These are phyloP conservation scores for Microctonus brassicae DNA, from an alignment of 2,888 invertebrate species.

Conservation along the genomic window DNA sequence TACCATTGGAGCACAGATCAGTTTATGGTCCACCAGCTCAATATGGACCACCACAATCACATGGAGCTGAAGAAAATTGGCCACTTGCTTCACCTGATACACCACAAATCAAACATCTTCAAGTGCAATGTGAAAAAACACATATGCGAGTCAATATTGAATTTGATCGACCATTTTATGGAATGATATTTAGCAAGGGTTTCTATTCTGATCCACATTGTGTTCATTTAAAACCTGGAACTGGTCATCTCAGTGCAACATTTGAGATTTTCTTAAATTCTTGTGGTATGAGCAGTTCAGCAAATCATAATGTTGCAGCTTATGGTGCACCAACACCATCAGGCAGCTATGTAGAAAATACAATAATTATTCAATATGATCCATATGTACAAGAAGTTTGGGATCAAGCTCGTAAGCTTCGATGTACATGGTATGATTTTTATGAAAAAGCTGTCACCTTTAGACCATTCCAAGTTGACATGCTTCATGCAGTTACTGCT, in stretches of 20 bases:
- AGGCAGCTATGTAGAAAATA: slow-evolving; percentile 94
- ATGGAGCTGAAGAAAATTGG: slow-evolving; percentile 85
- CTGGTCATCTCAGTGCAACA: slow-evolving; percentile 90
- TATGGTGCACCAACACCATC: slow-evolving; percentile 92
- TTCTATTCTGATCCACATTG: slow-evolving; percentile 93
- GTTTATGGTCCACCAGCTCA: slow-evolving; percentile 75
- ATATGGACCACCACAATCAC: slow-evolving; percentile 72
- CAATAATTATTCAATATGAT: slow-evolving; percentile 94
- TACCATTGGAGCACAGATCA: slow-evolving; percentile 85
- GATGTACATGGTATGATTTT: slow-evolving; percentile 97
- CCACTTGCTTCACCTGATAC: slow-evolving; percentile 89
- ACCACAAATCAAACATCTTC: slow-evolving; percentile 92
- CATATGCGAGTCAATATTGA: slow-evolving; percentile 96
- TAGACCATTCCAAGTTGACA: slow-evolving; percentile 95
- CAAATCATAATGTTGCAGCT: slow-evolving; percentile 85
- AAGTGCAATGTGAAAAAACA: slow-evolving; percentile 96
- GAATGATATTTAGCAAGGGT: slow-evolving; percentile 96
- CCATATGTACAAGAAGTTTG: slow-evolving; percentile 95
- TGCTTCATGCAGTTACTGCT: slow-evolving; percentile 94
- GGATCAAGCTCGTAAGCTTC: slow-evolving; percentile 92
- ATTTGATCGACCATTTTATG: slow-evolving; percentile 94
- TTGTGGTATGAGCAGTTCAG: slow-evolving; percentile 95
- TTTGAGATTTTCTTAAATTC: slow-evolving; percentile 94
- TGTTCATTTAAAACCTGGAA: slow-evolving; percentile 91
- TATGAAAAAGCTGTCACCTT: slow-evolving; percentile 96